Conservation (phyloP, 2,113 vertebrate species). For the Fregetta grallaria region DNA sequence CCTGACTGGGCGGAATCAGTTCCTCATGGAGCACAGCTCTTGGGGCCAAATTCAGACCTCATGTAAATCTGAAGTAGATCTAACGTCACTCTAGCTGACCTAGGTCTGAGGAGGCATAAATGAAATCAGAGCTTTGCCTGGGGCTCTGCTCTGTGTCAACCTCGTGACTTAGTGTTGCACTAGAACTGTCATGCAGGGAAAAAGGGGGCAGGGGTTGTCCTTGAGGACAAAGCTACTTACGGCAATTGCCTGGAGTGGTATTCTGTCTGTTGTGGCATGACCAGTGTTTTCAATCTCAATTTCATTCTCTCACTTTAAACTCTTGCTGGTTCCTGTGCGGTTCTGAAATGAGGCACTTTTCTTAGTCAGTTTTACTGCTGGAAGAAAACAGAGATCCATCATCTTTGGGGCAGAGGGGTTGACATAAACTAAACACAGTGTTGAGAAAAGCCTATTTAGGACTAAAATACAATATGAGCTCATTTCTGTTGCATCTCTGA, state of each 20-base stretch:
- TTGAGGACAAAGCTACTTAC: not conserved
- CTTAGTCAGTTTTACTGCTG: not conserved
- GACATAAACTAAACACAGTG: not conserved
- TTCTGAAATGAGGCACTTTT: not conserved
- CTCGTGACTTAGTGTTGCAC: not conserved
- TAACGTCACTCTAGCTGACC: not conserved
- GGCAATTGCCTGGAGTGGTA: not conserved
- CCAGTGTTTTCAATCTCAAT: not conserved
- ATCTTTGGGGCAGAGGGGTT: not conserved
- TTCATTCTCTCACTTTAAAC: not conserved
- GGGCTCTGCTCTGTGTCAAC: not conserved
- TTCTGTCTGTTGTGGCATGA: not conserved
- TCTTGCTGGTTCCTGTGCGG: not conserved
- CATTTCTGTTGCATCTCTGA: not conserved
- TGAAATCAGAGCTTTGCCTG: not conserved
- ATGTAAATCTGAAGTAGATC: not conserved
- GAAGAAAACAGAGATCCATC: not conserved
- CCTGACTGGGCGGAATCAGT: not conserved
- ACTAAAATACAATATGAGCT: not conserved
- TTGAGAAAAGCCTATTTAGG: not conserved
- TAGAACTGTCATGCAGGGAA: not conserved
- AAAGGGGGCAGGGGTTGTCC: not conserved
- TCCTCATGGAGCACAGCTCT: not conserved
- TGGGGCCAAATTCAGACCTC: not conserved
- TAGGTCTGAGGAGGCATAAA: not conserved